phyloP scores from a whole-genome alignment of 2,888 invertebrate genomes.

The Vesta saturnalis region DNA sequence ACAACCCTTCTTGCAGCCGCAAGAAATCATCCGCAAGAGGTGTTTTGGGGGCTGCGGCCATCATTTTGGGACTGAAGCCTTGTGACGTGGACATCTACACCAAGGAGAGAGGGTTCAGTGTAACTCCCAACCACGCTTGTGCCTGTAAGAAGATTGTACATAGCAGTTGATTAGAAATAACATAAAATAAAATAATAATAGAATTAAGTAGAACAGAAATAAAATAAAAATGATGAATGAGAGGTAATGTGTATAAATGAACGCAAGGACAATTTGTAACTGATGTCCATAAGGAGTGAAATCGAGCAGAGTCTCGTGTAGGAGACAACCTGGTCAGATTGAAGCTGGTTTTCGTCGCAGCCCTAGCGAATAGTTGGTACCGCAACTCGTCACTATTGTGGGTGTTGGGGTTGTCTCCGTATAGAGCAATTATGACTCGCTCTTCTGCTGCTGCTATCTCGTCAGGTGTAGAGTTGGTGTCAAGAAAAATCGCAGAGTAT shows the following conservation, averaged over 20 bases:
- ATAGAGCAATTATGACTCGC: background rate
- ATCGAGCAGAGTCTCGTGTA: background rate
- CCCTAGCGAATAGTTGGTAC: too few species aligned
- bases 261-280: too few species aligned
- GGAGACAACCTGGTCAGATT: background rate
- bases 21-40: background rate
- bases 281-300: background rate
- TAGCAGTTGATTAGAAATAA: too few species aligned
- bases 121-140: background rate
- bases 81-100: background rate
- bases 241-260: too few species aligned
- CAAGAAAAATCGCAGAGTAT: too few species aligned
- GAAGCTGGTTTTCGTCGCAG: too few species aligned
- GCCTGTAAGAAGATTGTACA: background rate
- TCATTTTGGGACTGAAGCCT: background rate
- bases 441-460: background rate
- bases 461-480: background rate
- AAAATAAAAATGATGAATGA: too few species aligned
- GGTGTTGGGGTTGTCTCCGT: background rate
- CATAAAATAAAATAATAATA: too few species aligned
- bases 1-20: too few species aligned
- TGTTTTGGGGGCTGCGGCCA: background rate
- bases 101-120: background rate
- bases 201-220: too few species aligned
- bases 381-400: background rate